These are phyloP conservation scores for Xylocampa areola DNA, from an alignment of 2,888 invertebrate species.

Conservation along the genomic window DNA sequence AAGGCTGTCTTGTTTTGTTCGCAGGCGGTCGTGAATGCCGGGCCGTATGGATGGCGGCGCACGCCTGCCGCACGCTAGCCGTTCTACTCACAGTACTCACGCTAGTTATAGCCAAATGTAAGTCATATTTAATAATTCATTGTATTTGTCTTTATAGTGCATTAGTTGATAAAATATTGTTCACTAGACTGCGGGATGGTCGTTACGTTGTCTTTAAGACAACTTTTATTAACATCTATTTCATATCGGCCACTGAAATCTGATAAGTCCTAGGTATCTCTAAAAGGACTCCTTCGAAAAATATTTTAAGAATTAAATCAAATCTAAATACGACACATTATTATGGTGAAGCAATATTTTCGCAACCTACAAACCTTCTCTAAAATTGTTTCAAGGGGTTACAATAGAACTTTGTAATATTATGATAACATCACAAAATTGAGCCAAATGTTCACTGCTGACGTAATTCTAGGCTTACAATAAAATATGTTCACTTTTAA, in stretches of 20 bases:
- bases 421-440: conserved; percentile 34
- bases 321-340: too few species aligned
- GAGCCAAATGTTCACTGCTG: conserved; percentile 31
- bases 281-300: too few species aligned
- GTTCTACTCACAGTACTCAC: conserved; percentile 77
- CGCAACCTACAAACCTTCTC: conserved; percentile 3
- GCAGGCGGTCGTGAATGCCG: conserved; percentile 84
- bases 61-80: conserved; percentile 84
- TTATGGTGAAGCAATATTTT: conserved; percentile 9
- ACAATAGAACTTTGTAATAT: conserved; percentile 39
- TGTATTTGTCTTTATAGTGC: too few species aligned
- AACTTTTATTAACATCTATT: too few species aligned
- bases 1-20: conserved; percentile 61
- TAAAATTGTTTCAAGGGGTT: conserved; percentile 13
- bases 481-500: conserved; percentile 32
- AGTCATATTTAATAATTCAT: conserved; percentile 58
- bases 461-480: conserved; percentile 37
- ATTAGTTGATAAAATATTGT: too few species aligned
- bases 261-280: too few species aligned
- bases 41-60: conserved; percentile 88
- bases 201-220: too few species aligned
- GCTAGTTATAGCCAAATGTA: conserved; percentile 83
- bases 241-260: too few species aligned
- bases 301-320: too few species aligned
- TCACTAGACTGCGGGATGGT: too few species aligned